Conservation (phyloP, 1,140 invertebrate species). For the Trinorchestia longiramus region DNA sequence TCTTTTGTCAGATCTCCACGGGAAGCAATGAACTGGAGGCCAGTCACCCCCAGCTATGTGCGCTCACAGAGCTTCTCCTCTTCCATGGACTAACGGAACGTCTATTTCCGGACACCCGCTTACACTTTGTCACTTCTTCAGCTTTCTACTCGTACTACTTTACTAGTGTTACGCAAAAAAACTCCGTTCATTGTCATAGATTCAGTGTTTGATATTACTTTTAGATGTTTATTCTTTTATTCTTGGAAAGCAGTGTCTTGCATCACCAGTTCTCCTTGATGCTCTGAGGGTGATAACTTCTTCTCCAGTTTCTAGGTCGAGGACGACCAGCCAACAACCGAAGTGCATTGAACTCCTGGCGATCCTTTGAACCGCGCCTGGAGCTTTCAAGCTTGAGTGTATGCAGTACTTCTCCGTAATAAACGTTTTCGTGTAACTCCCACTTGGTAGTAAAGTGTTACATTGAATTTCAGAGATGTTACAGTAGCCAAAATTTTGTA, state of each 20-base stretch:
- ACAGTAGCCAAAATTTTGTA: background rate
- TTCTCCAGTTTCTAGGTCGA: background rate
- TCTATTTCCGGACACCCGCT: background rate
- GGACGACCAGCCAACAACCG: background rate
- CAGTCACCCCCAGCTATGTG: background rate
- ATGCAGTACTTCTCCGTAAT: background rate
- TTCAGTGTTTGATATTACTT: background rate
- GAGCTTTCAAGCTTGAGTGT: background rate
- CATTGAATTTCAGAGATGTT: background rate
- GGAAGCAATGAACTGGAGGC: background rate
- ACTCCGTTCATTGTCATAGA: background rate
- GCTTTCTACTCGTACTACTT: background rate
- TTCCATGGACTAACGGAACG: background rate
- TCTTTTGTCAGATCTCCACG: background rate
- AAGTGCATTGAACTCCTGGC: background rate
- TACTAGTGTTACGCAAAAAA: background rate
- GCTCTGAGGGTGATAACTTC: background rate
- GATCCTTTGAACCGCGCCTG: background rate
- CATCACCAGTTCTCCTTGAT: background rate
- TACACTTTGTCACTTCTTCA: background rate
- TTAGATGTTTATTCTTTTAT: background rate
- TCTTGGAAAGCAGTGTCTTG: background rate
- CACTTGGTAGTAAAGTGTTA: background rate
- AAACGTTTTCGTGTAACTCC: background rate
- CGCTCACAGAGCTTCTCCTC: background rate